A percentile compares a stretch with the other conserved stretches of the same genome.
Conservation (phyloP, 1,140 invertebrate species). For the Teleogryllus occipitalis region DNA sequence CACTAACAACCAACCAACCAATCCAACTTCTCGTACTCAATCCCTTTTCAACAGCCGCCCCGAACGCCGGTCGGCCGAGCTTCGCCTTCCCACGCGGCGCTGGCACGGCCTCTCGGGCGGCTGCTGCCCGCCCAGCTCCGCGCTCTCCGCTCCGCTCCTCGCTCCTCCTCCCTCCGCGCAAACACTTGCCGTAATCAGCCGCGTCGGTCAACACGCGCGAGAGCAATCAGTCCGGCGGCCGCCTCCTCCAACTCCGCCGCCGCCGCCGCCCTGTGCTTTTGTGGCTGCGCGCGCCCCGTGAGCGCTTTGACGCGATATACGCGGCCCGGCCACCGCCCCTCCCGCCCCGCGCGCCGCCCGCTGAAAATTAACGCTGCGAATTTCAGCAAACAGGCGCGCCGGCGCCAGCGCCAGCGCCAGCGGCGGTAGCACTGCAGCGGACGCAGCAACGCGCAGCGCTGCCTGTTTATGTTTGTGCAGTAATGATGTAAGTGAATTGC, state of each 20-base stretch:
- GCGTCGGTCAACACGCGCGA: not conserved
- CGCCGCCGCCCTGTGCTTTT: not conserved
- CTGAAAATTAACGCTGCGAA: not conserved
- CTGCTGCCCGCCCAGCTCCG: too few relatives aligned
- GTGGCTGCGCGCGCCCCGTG: not conserved
- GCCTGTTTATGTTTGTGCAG: not conserved
- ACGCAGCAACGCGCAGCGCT: not conserved
- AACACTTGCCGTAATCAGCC: not conserved
- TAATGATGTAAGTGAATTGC: constrained; percentile 5
- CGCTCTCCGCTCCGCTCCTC: too few relatives aligned
- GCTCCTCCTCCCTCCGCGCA: not conserved
- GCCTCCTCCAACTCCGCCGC: too few relatives aligned
- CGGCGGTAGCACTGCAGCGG: not conserved
- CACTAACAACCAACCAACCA: too few relatives aligned
- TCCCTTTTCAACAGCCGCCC: too few relatives aligned
- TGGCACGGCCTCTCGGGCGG: too few relatives aligned
- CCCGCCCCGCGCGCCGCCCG: too few relatives aligned
- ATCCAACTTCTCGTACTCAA: too few relatives aligned
- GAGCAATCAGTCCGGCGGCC: not conserved
- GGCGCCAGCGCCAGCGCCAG: too few relatives aligned
- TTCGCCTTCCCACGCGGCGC: too few relatives aligned
- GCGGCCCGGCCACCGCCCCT: too few relatives aligned
- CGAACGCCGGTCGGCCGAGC: too few relatives aligned
- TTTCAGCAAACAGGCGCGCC: not conserved
- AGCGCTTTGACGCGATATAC: not conserved